These are phyloP conservation scores for Brevimyrus niger DNA, from an alignment of 2,113 vertebrate species.

Conservation along the genomic window DNA sequence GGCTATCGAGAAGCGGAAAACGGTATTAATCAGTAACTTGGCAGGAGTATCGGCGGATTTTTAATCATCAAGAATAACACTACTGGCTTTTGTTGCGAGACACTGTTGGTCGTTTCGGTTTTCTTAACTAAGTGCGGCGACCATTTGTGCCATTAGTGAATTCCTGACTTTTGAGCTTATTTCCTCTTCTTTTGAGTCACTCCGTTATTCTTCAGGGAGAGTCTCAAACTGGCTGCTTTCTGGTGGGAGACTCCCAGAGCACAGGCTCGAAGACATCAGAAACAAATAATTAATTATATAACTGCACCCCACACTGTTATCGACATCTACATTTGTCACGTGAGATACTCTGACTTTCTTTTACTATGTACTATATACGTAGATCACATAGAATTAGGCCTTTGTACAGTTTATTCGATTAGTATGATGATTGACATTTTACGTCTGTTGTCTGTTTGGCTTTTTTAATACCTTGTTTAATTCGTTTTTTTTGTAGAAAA, in stretches of 20 bases:
- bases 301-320: not conserved
- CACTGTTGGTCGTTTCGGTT: not conserved
- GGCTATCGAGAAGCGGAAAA: not conserved
- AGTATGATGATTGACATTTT: not conserved
- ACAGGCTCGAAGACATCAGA: not conserved
- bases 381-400: not conserved
- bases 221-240: not conserved
- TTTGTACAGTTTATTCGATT: not conserved
- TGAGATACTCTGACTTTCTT: not conserved
- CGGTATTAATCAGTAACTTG: constrained; percentile 13
- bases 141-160: constrained; percentile 13
- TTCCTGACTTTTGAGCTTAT: constrained; percentile 5
- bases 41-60: not conserved
- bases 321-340: not conserved
- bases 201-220: not conserved
- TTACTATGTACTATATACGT: not conserved
- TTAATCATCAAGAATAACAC: constrained; percentile 18
- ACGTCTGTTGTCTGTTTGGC: not conserved
- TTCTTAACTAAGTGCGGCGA: not conserved
- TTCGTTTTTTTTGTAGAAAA: not conserved
- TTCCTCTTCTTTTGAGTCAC: constrained; percentile 12
- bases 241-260: not conserved
- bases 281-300: not conserved
- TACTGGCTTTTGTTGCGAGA: not conserved
- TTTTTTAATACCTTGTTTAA: not conserved